Conservation (phyloP, 2,888 invertebrate species). For the Deilephila elpenor region DNA sequence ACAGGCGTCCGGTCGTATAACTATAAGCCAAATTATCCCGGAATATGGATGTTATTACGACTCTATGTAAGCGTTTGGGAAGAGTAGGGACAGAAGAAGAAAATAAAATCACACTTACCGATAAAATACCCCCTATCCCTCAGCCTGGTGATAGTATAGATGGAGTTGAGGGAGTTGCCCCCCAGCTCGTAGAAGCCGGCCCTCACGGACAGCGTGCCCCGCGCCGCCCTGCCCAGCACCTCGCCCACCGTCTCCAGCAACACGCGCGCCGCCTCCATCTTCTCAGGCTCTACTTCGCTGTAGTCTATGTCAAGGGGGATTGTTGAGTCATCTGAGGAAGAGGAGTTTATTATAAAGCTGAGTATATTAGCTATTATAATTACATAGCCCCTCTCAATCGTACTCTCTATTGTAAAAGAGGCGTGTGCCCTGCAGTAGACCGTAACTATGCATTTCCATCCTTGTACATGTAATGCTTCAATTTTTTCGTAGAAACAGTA, state of each 20-base stretch:
- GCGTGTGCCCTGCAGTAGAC: too few species aligned
- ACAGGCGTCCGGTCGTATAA: too few species aligned
- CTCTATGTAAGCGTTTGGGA: too few species aligned
- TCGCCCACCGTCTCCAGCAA: slow-evolving; percentile 90
- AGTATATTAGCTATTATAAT: too few species aligned
- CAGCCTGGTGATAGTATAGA: slow-evolving; percentile 91
- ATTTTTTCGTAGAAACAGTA: too few species aligned
- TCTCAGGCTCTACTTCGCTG: slow-evolving; percentile 84
- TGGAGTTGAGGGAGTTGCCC: slow-evolving; percentile 94
- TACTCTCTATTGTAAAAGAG: too few species aligned
- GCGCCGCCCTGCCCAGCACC: slow-evolving; percentile 87
- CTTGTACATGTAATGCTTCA: too few species aligned
- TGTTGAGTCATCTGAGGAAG: slow-evolving; percentile 75
- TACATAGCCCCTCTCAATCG: too few species aligned
- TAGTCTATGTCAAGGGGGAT: slow-evolving; percentile 88
- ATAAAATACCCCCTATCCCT: slow-evolving; percentile 91
- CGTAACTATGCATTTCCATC: too few species aligned
- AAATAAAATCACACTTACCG: slow-evolving; percentile 65
- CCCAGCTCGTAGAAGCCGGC: slow-evolving; percentile 94
- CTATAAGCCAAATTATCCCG: too few species aligned
- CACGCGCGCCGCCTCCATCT: slow-evolving; percentile 86
- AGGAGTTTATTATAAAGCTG: not conserved
- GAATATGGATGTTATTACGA: too few species aligned
- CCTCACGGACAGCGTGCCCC: slow-evolving; percentile 85
- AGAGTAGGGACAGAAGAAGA: not conserved